Evolutionary conservation across 2,113 vertebrate genomes (phyloP), one percentile per base, ranked within the genome.

Genomic region (Murina feae): DNA sequence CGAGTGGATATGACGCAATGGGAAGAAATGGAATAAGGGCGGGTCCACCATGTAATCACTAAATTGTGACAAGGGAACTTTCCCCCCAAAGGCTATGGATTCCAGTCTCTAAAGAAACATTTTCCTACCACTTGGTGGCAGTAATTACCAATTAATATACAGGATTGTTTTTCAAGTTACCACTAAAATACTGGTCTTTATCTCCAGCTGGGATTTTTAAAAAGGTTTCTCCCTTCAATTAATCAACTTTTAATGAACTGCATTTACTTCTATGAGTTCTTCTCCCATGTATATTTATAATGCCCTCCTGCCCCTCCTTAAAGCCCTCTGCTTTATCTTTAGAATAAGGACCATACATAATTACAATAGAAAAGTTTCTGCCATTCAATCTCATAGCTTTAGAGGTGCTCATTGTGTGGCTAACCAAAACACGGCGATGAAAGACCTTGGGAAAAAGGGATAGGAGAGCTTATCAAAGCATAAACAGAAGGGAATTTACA

Each of bases 41-140:
- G 3, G 9, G 21, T 44, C 9, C 14, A 68, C 11, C 2, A 49
- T 7, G 37, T 80, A 74, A 72, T 37, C 32, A 71, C 35, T 39
- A 58, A 42, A 25, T 69, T 89, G 5, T 25, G 39, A 20, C n/a
- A 32, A 93, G 32, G 17, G 6, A 89, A 18, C 17, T 44, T 86
- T 83, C 39, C 18, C 4, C 9, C 16, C 30, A 37, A 60, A 44
- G 51, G 0, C 1, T 53, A 2, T 87, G 28, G 4, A 37, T 6
- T 35, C 44, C 37, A 37, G 4, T 92, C 25, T 58, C 32, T 65
- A 65, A 93, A 81, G 42, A 94, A 74, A 6, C 20, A 55, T 86
- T 82, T 94, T 96, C 37, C 6, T 49, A 85, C 95, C 97, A 93
- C 97, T 94, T 90, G 97, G 79, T 94, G 97, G 97, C 97, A 96